Evolutionary conservation across 1,140 invertebrate genomes (phyloP).

Genomic region (Oppia nitens): DNA sequence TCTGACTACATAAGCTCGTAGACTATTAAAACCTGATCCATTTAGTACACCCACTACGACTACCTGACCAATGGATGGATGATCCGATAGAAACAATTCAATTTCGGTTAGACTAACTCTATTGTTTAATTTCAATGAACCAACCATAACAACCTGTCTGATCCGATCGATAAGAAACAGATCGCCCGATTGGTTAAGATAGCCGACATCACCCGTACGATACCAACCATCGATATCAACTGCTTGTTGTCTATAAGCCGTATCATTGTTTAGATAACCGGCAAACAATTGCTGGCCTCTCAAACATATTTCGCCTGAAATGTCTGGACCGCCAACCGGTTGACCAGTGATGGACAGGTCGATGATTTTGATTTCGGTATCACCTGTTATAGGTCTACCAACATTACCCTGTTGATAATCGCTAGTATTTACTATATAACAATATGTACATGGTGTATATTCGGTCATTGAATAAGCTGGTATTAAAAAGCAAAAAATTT

Average conservation of each 20-base stretch:
- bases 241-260: constrained; percentile 26
- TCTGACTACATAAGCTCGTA: background rate
- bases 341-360: background rate
- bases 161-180: constrained; percentile 21
- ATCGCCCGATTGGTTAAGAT: constrained; percentile 18
- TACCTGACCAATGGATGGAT: background rate
- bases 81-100: background rate
- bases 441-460: no score
- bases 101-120: background rate
- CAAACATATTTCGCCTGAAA: background rate
- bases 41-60: background rate
- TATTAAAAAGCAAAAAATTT: no score
- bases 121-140: background rate
- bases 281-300: background rate
- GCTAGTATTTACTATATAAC: no score
- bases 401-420: no score
- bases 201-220: constrained; percentile 33
- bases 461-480: no score
- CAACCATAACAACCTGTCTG: constrained; percentile 14
- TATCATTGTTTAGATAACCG: constrained; percentile 7
- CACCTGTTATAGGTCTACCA: no score
- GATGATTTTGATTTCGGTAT: background rate
- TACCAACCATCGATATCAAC: constrained; percentile 34
- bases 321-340: background rate
- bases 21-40: background rate